Evolutionary conservation across 2,113 vertebrate species (phyloP).

Genomic region (Muscicapa adusta): DNA sequence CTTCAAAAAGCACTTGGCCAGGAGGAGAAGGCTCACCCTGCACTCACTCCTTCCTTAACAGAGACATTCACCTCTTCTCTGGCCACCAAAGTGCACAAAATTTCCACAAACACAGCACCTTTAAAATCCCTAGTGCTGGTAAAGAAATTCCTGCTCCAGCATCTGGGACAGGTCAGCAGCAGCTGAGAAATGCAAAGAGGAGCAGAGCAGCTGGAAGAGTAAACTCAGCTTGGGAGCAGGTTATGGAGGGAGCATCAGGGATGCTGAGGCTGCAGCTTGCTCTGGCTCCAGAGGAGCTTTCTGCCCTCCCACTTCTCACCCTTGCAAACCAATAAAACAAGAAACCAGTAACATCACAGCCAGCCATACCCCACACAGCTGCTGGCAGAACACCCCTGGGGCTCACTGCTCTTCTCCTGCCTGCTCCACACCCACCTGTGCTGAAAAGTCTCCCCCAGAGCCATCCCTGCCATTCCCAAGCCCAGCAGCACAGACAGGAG

Average conservation of each 20-base stretch:
- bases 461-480: neutral
- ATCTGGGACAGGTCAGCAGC: neutral
- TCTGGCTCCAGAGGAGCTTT: neutral
- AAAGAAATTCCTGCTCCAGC: neutral
- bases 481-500: neutral
- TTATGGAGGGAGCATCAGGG: neutral
- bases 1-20: neutral
- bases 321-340: neutral
- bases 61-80: neutral
- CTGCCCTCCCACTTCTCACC: neutral
- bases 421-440: fast-evolving
- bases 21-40: neutral
- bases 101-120: neutral
- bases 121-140: neutral
- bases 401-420: neutral
- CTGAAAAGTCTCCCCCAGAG: too few relatives aligned
- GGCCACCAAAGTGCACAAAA: neutral
- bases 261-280: neutral
- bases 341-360: neutral
- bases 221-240: neutral
- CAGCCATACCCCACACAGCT: neutral
- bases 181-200: neutral
- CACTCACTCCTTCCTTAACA: neutral
- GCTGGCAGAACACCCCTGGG: neutral
- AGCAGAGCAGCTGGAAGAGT: neutral